Evolutionary conservation across 2,113 vertebrate genomes (phyloP), one percentile per base, ranked within the genome.

Genomic region (Mastomys natalensis): DNA sequence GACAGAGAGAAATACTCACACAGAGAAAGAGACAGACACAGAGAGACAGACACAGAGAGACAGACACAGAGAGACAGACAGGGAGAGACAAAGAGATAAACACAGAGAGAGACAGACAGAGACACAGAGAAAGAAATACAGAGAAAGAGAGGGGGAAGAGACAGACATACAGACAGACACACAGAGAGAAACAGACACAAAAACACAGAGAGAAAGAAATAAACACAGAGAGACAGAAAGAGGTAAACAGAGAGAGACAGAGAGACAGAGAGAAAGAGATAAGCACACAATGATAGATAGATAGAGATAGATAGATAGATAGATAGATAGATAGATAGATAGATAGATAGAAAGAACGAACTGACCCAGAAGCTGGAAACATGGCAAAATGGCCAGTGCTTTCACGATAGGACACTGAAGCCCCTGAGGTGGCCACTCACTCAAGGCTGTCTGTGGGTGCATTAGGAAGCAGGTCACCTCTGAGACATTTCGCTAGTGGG

Each of bases 171-270:
- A n/a, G 10, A 8, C 19, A 21, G 6, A 77, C 1, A 31, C 26
- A 48, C 24, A 31, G 13, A 51, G 64, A 24, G 11, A 31, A 3
- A 8, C 43, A 48, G 43, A 31, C 3, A 58, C 3, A 72, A 7
- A 40, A 1, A 68, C 10, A 31, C 3, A 68, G 12, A 78, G 4
- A 34, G 10, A 80, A 24, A 22, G 37, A 21, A 58, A 29, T 4
- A 15, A 24, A 12, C 11, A 74, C 19, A 24, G 7, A 5, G 10
- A 45, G 22, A 62, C 2, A 62, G 60, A 62, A 24, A 10, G 9
- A 26, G 24, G 24, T 7, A 22, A 3, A 43, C 1, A 40, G 6
- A 43, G 21, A 21, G 3, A 43, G 37, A 40, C 1, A 4, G 34
- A 4, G 19, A 55, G 34, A 37, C 29, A 48, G 26, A 17, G 11